phyloP scores from a whole-genome alignment of 2,888 invertebrate species.

The Heliconius hortense region DNA sequence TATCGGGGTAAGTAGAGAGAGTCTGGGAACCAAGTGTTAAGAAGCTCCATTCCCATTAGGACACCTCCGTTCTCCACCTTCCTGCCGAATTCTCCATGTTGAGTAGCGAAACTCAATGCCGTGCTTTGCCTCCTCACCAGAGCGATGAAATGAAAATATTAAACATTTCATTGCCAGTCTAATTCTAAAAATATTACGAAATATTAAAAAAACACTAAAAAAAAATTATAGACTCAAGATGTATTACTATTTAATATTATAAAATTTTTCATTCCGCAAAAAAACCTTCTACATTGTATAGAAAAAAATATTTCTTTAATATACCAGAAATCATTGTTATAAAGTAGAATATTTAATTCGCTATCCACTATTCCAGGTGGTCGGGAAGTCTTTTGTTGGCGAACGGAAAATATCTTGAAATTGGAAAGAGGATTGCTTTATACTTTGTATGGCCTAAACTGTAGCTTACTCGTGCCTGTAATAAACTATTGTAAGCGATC shows the following conservation, averaged over 20 bases:
- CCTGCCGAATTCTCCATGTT: too few relatives aligned
- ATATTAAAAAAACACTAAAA: not conserved
- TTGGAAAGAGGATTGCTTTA: constrained; percentile 42
- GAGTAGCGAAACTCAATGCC: too few relatives aligned
- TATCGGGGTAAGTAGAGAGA: too few relatives aligned
- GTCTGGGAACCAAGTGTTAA: too few relatives aligned
- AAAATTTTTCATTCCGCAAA: too few relatives aligned
- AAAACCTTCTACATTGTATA: too few relatives aligned
- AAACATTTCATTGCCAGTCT: not conserved
- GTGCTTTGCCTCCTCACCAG: too few relatives aligned
- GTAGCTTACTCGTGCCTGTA: constrained; percentile 24
- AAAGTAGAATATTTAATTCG: constrained; percentile 38
- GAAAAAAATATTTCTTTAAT: too few relatives aligned
- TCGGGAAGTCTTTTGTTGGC: constrained; percentile 35
- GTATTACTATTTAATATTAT: too few relatives aligned
- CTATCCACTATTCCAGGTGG: constrained; percentile 37
- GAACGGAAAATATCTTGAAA: constrained; percentile 40
- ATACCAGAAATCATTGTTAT: constrained; percentile 16
- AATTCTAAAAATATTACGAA: not conserved
- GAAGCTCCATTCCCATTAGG: too few relatives aligned
- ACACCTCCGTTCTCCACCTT: too few relatives aligned
- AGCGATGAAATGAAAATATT: not conserved
- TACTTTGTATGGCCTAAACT: constrained; percentile 35
- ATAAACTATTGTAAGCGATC: not conserved
- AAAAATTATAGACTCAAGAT: too few relatives aligned